Conservation (phyloP, 2,113 vertebrate species). For the Pluvialis apricaria region DNA sequence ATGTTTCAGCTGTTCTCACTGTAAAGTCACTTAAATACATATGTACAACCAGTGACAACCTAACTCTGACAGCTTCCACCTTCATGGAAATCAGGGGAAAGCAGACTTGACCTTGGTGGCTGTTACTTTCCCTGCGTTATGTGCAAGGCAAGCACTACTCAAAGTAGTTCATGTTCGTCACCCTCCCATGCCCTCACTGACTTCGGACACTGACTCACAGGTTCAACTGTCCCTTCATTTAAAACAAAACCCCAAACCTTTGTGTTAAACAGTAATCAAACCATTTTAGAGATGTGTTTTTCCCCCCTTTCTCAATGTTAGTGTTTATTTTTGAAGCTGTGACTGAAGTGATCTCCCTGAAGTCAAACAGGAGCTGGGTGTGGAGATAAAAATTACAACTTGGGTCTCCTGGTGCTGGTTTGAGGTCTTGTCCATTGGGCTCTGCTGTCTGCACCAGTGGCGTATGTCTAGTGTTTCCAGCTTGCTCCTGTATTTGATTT, state of each 20-base stretch:
- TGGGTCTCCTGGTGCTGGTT: background rate
- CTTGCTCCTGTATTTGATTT: background rate
- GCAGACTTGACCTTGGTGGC: background rate
- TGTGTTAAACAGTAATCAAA: background rate
- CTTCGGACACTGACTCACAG: background rate
- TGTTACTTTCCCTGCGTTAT: background rate
- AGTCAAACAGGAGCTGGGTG: background rate
- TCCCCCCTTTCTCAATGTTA: fast-evolving
- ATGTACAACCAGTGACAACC: background rate
- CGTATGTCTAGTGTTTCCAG: background rate
- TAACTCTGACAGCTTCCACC: background rate
- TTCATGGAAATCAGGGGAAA: background rate
- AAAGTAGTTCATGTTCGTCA: background rate
- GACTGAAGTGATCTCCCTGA: background rate
- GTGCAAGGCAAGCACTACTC: background rate
- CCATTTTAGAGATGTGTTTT: background rate
- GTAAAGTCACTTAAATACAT: background rate
- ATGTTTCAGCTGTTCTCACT: background rate
- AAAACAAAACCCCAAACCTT: background rate
- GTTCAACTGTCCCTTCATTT: background rate
- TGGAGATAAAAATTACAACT: background rate
- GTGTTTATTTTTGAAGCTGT: background rate
- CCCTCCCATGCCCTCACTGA: fast-evolving
- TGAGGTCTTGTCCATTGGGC: background rate
- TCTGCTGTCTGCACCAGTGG: fast-evolving